These are phyloP conservation scores for Oreochromis niloticus DNA, from an alignment of 2,113 vertebrate genomes.

Conservation along the genomic window DNA sequence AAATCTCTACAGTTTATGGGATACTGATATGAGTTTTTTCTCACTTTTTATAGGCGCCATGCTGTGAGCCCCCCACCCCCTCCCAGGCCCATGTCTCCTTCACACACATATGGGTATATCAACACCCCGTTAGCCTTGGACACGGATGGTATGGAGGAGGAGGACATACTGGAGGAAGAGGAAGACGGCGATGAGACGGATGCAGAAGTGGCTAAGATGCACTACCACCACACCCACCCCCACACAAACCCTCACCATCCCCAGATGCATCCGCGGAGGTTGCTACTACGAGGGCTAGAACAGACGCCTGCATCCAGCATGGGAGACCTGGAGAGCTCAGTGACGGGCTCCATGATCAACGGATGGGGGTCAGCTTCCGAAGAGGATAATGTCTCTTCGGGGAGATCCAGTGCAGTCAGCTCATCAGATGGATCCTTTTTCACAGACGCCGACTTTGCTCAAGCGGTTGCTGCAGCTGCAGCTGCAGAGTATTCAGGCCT, in stretches of 20 bases:
- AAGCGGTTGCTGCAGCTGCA: slow-evolving; percentile 91
- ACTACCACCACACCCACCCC: slow-evolving; percentile 69
- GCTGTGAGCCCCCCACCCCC: slow-evolving; percentile 90
- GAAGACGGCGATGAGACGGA: slow-evolving; percentile 82
- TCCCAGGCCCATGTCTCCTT: slow-evolving; percentile 86
- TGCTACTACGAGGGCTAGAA: slow-evolving; percentile 88
- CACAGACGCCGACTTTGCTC: slow-evolving; percentile 96
- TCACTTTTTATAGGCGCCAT: slow-evolving; percentile 75
- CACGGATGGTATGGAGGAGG: slow-evolving; percentile 86
- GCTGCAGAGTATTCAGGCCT: slow-evolving; percentile 93
- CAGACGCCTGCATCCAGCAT: slow-evolving; percentile 96
- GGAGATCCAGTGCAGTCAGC: slow-evolving; percentile 89
- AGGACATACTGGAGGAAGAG: slow-evolving; percentile 72
- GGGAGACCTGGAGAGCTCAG: slow-evolving; percentile 95
- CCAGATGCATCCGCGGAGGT: slow-evolving; percentile 76
- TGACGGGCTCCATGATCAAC: slow-evolving; percentile 99
- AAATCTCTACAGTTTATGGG: neutral
- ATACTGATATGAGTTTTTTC: neutral
- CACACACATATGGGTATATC: slow-evolving; percentile 96
- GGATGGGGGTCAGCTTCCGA: slow-evolving; percentile 98
- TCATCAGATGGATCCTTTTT: slow-evolving; percentile 98
- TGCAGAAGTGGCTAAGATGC: slow-evolving; percentile 88
- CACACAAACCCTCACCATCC: slow-evolving; percentile 59
- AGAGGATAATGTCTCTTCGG: slow-evolving; percentile 95
- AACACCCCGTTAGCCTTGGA: slow-evolving; percentile 92